phyloP scores from a whole-genome alignment of 2,888 invertebrate species.

The Phlogophora meticulosa region DNA sequence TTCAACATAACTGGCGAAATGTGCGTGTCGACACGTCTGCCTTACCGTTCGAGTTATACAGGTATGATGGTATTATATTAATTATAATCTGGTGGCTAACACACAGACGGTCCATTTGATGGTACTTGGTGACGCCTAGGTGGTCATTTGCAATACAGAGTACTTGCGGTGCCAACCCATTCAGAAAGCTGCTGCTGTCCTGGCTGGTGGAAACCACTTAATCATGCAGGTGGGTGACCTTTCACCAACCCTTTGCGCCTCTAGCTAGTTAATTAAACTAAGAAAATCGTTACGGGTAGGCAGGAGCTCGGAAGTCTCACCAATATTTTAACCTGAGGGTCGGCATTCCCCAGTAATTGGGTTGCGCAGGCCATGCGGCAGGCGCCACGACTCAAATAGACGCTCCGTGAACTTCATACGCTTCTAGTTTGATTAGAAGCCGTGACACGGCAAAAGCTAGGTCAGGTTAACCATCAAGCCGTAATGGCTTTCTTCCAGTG shows the following conservation, averaged over 20 bases:
- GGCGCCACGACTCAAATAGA: neutral
- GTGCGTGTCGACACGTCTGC: too few relatives aligned
- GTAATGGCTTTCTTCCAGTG: too few relatives aligned
- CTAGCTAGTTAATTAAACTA: slow-evolving; percentile 3
- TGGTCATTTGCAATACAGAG: too few relatives aligned
- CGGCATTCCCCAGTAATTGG: slow-evolving; percentile 5
- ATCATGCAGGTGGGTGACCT: slow-evolving; percentile 5
- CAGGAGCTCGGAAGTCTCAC: slow-evolving; percentile 1
- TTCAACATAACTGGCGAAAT: too few relatives aligned
- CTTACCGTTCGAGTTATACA: too few relatives aligned
- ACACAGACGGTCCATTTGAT: too few relatives aligned
- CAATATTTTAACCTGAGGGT: slow-evolving; percentile 12
- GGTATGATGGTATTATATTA: too few relatives aligned
- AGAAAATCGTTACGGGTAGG: slow-evolving; percentile 11
- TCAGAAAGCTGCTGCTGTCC: neutral
- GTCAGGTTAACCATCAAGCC: too few relatives aligned
- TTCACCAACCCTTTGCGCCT: neutral
- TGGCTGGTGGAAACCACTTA: neutral
- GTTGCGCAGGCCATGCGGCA: neutral
- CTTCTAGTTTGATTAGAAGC: neutral
- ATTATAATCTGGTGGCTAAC: too few relatives aligned
- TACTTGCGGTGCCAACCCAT: too few relatives aligned
- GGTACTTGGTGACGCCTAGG: too few relatives aligned
- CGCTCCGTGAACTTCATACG: neutral
- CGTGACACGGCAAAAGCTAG: neutral